These are phyloP conservation scores for Stigmatopora nigra DNA, from an alignment of 2,113 vertebrate genomes.

Conservation along the genomic window DNA sequence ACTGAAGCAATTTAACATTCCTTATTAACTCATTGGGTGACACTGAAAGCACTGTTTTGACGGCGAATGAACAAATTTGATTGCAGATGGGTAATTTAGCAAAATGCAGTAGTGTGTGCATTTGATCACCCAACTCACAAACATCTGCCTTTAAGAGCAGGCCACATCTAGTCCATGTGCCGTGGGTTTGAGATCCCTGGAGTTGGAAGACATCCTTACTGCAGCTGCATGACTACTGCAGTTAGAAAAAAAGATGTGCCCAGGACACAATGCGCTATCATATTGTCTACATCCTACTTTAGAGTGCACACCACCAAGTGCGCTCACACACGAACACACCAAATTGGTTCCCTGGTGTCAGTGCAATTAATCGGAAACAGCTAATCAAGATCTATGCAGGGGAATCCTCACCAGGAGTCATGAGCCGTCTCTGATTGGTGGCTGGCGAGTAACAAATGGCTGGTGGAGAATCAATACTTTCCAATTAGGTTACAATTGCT, in stretches of 20 bases:
- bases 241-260: neutral
- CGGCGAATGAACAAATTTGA: no score
- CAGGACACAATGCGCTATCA: neutral
- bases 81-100: no score
- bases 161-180: no score
- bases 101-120: no score
- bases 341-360: slow-evolving; percentile 28
- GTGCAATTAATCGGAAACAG: slow-evolving; percentile 37
- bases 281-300: slow-evolving; percentile 5
- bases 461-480: slow-evolving; percentile 50
- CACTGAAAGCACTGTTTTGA: no score
- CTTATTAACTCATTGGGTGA: no score
- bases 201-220: neutral
- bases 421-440: slow-evolving; percentile 34
- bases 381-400: slow-evolving; percentile 51
- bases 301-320: slow-evolving; percentile 2
- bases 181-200: no score
- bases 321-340: neutral
- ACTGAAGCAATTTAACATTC: no score
- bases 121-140: no score
- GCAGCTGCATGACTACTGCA: neutral
- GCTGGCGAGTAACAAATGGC: slow-evolving; percentile 28
- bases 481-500: slow-evolving; percentile 50
- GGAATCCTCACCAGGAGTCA: slow-evolving; percentile 33
- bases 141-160: no score